Percentiles rank a stretch among this genome's conserved stretches.
These are phyloP conservation scores for Smutsia gigantea DNA, from an alignment of 2,797 vertebrate genomes.

Conservation along the genomic window DNA sequence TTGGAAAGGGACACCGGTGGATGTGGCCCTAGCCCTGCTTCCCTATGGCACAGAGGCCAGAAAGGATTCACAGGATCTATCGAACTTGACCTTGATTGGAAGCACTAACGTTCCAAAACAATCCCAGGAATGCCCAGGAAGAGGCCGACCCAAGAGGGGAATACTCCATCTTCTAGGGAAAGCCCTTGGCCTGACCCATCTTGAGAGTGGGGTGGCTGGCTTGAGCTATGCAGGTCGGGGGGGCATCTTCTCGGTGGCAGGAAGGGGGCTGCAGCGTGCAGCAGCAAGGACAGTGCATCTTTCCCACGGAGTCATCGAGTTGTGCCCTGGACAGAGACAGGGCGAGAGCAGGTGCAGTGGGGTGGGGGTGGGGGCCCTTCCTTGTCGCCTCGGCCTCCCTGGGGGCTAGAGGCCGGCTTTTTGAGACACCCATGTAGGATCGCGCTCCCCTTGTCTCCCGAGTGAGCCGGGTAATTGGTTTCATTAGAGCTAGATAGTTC, in stretches of 20 bases:
- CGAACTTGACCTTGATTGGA: background rate
- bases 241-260: rapidly evolving
- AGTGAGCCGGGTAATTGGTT: background rate
- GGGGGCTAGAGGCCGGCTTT: no score
- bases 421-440: background rate
- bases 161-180: background rate
- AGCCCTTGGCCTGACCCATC: background rate
- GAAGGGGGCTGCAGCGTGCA: background rate
- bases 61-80: background rate
- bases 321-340: background rate
- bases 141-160: background rate
- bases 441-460: background rate
- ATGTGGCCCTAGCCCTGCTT: background rate
- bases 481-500: background rate
- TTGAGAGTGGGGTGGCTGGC: rapidly evolving
- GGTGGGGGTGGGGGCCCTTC: rapidly evolving
- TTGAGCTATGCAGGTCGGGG: rapidly evolving
- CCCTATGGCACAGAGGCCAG: background rate
- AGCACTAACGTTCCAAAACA: rapidly evolving
- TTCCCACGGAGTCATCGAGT: rapidly evolving
- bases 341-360: no score
- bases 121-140: background rate
- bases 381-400: background rate
- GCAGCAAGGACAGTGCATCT: background rate
- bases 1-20: background rate